Evolutionary conservation across 2,797 vertebrate species (phyloP).

Genomic region (Danio albolineatus): DNA sequence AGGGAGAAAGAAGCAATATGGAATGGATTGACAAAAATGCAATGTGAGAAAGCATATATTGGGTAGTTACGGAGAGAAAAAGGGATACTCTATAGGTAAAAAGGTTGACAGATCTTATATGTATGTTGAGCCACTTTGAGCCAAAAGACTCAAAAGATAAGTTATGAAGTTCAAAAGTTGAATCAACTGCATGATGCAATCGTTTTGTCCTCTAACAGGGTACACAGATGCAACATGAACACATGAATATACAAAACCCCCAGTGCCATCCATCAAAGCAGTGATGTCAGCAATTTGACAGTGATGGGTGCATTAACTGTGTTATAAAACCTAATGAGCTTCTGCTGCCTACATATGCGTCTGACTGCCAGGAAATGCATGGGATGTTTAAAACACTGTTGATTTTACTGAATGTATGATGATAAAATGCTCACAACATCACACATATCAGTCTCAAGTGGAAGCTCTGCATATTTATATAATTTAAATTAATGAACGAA

Average conservation of each 20-base stretch:
- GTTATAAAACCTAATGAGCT: background rate
- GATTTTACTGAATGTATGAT: background rate
- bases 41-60: constrained; percentile 65
- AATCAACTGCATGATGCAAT: background rate
- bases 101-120: constrained; percentile 39
- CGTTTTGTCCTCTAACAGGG: background rate
- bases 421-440: too few relatives aligned
- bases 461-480: too few relatives aligned
- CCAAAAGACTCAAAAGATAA: constrained; percentile 8
- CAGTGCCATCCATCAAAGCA: background rate
- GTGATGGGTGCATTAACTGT: background rate
- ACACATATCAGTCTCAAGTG: too few relatives aligned
- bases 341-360: background rate
- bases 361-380: background rate
- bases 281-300: too few relatives aligned
- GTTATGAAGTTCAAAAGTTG: constrained; percentile 31
- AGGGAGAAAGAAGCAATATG: constrained; percentile 53
- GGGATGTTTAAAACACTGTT: background rate
- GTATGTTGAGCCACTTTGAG: constrained; percentile 31
- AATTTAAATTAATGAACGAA: too few relatives aligned
- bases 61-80: constrained; percentile 61
- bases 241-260: background rate
- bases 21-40: constrained; percentile 66
- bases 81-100: constrained; percentile 38
- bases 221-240: background rate